phyloP scores from a whole-genome alignment of 2,888 invertebrate species.

The Diarsia brunnea region DNA sequence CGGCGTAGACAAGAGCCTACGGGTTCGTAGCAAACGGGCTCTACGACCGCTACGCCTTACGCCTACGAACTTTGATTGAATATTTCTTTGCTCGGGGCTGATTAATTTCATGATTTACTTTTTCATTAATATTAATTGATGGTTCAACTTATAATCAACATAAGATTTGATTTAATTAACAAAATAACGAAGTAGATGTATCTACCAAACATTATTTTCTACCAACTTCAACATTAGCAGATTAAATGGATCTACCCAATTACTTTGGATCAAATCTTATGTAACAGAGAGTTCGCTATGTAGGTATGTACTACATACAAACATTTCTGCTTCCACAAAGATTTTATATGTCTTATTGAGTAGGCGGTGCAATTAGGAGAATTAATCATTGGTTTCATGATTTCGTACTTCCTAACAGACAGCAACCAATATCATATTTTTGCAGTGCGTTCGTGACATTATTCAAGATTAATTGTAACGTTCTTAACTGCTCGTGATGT shows the following conservation, averaged over 20 bases:
- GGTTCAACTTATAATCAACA: conserved; percentile 1
- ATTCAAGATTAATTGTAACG: neutral
- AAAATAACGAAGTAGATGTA: conserved; percentile 17
- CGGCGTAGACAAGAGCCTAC: conserved; percentile 6
- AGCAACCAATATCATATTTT: neutral
- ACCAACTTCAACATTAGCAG: conserved; percentile 23
- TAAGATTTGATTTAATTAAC: conserved; percentile 20
- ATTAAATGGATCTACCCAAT: conserved; percentile 54
- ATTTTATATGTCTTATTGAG: neutral
- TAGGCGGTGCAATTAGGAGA: neutral
- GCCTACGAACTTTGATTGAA: neutral
- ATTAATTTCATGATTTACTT: neutral
- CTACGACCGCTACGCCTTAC: conserved; percentile 27
- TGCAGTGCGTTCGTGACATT: neutral
- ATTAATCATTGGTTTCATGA: neutral
- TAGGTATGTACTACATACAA: neutral
- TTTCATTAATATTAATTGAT: neutral
- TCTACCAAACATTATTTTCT: conserved; percentile 13
- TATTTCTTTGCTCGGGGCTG: neutral
- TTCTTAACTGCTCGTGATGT: neutral
- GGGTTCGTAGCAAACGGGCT: conserved; percentile 36
- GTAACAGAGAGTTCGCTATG: conserved; percentile 17
- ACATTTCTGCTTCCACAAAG: neutral
- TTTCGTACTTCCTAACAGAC: neutral
- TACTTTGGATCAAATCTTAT: conserved; percentile 48